These are phyloP conservation scores for Atethmia centrago DNA, from an alignment of 2,888 invertebrate genomes.

Conservation along the genomic window DNA sequence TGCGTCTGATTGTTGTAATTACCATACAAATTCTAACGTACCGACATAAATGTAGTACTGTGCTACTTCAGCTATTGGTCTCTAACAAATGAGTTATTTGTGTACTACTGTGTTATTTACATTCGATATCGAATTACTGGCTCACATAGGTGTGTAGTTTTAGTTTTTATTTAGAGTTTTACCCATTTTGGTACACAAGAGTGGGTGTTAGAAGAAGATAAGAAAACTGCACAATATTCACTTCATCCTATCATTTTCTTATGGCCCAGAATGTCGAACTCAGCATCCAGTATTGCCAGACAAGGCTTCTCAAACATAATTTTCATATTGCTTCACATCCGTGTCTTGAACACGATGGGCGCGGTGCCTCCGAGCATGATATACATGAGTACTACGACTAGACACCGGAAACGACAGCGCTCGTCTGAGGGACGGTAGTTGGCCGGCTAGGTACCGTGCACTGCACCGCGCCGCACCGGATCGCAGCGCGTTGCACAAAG, in stretches of 20 bases:
- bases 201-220: not conserved
- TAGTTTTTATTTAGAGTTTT: not conserved
- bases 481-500: conserved; percentile 28
- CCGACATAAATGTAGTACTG: not conserved
- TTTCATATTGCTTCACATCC: conserved; percentile 7
- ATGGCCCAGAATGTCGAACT: not conserved
- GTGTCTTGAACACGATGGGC: not conserved
- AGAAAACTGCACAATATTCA: not conserved
- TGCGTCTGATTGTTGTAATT: conserved; percentile 36
- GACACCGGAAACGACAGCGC: not conserved
- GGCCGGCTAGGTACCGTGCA: conserved; percentile 9
- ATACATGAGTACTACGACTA: not conserved
- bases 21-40: conserved; percentile 34
- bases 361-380: not conserved
- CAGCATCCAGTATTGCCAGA: not conserved
- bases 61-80: not conserved
- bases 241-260: not conserved
- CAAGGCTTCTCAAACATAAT: conserved; percentile 2
- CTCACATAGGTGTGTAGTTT: not conserved
- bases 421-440: conserved; percentile 5
- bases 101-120: not conserved
- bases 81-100: not conserved
- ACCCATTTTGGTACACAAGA: not conserved
- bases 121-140: not conserved
- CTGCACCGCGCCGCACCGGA: not conserved